Evolutionary conservation across 1,140 invertebrate species (phyloP), one percentile per base, ranked within the genome.

Genomic region (Calliopsis andreniformis): DNA sequence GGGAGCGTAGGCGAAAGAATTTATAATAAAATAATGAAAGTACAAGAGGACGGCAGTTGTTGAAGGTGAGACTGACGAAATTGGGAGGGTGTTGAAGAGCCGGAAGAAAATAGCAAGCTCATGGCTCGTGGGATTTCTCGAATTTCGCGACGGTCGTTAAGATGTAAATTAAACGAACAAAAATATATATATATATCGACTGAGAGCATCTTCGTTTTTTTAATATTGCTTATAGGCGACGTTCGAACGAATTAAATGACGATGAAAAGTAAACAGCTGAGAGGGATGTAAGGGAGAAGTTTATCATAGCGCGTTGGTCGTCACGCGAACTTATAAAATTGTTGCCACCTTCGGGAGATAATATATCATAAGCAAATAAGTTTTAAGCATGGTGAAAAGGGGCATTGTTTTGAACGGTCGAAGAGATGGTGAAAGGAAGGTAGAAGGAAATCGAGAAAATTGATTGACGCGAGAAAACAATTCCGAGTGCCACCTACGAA

Each of bases 201-300:
- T 75, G 69, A 76, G 47, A 59, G 59, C 66, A 66, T 39, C 47
- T 70, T 53, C 71, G 58, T 81, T 82, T 81, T 82, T 72, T 78
- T 39, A 39, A 39, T n/a, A 76, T 71, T 63, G 66, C 79, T 81
- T 78, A 58, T 68, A 80, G 73, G 45, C 62, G 43, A 66, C 35
- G 63, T 71, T 82, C 69, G 23, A 47, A 35, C 4, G 7, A 42
- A 35, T 28, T 25, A 28, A 45, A 35, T 28, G 2, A 35, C 3
- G 55, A 2, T 18, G n/a, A 18, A 1, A 25, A 0, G 6, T 0
- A 30, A 0, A 18, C 1, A 23, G 42, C 14, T n/a, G 18, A 68
- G 12, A 39, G 12, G 10, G n/a, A 43, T 16, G 16, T n/a, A 14
- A 63, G 16, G 8, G 7, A 25, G 16, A 43, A 43, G 30, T 47